Conservation (phyloP, 2,888 invertebrate genomes). For the Pheosia tremula region DNA sequence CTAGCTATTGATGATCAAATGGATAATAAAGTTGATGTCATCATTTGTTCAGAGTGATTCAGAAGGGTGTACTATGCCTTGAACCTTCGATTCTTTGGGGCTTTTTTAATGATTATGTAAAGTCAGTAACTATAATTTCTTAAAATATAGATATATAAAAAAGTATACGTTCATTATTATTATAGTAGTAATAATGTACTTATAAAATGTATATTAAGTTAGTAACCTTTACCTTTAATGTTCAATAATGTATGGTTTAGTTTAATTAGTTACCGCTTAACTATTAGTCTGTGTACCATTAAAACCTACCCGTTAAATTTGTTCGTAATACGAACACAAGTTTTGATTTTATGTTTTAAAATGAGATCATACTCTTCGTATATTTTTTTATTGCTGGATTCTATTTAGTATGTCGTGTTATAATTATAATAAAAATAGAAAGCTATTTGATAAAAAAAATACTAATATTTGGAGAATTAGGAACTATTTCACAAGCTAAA, state of each 20-base stretch:
- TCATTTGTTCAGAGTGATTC: not conserved
- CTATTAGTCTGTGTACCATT: not conserved
- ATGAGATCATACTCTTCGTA: not conserved
- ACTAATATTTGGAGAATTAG: too few species aligned
- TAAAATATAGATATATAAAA: too few species aligned
- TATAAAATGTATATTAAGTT: too few species aligned
- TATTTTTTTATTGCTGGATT: not conserved
- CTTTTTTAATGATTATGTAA: too few species aligned
- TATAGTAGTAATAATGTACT: too few species aligned
- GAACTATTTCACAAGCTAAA: too few species aligned
- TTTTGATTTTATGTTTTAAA: not conserved
- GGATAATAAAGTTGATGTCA: not conserved
- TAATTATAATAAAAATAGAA: not conserved
- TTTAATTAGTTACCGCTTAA: constrained; percentile 1
- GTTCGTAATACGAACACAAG: not conserved
- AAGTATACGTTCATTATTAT: too few species aligned
- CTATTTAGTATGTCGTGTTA: not conserved
- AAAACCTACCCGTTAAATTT: not conserved
- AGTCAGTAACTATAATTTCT: too few species aligned
- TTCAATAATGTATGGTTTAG: constrained; percentile 11
- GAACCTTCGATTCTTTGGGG: too few species aligned
- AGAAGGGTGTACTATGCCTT: too few species aligned
- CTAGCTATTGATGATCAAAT: not conserved
- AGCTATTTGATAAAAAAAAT: too few species aligned
- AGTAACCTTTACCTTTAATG: constrained; percentile 6